Evolutionary conservation across 1,140 invertebrate genomes (phyloP).

Genomic region (Eumaeus atala): DNA sequence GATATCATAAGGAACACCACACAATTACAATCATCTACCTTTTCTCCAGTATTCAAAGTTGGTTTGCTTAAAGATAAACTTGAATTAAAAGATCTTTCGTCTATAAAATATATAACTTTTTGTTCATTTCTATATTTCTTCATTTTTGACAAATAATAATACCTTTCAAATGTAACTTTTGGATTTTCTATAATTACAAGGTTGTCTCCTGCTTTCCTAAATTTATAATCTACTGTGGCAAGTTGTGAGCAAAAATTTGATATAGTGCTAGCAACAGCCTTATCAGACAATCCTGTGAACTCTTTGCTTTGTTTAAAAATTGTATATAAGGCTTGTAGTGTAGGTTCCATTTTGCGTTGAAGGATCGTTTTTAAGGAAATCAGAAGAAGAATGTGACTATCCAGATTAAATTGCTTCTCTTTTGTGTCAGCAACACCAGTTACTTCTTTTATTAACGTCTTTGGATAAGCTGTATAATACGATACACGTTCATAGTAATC

Average conservation of each 20-base stretch:
- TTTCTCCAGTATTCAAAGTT: neutral
- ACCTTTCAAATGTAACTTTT: conserved; percentile 35
- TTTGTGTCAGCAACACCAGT: conserved; percentile 2
- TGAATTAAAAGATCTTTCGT: conserved; percentile 32
- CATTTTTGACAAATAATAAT: conserved; percentile 31
- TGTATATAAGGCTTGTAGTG: conserved; percentile 18
- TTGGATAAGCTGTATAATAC: conserved; percentile 21
- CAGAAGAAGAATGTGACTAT: conserved; percentile 17
- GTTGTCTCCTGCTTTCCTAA: conserved; percentile 16
- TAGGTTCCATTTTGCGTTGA: conserved; percentile 5
- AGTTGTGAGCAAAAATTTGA: conserved; percentile 10
- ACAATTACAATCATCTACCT: neutral
- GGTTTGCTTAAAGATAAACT: neutral
- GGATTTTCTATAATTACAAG: conserved; percentile 36
- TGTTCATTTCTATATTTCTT: conserved; percentile 21
- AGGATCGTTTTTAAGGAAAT: conserved; percentile 21
- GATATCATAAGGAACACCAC: conserved; percentile 31
- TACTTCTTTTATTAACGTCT: conserved; percentile 15
- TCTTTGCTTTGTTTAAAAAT: neutral
- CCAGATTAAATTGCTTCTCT: conserved; percentile 14
- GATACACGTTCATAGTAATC: conserved; percentile 22
- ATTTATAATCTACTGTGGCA: conserved; percentile 22
- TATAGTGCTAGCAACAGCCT: neutral
- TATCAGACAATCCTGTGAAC: neutral
- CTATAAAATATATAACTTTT: conserved; percentile 33